These are phyloP conservation scores for Forpus xanthops DNA, from an alignment of 2,797 vertebrate genomes.

Conservation along the genomic window DNA sequence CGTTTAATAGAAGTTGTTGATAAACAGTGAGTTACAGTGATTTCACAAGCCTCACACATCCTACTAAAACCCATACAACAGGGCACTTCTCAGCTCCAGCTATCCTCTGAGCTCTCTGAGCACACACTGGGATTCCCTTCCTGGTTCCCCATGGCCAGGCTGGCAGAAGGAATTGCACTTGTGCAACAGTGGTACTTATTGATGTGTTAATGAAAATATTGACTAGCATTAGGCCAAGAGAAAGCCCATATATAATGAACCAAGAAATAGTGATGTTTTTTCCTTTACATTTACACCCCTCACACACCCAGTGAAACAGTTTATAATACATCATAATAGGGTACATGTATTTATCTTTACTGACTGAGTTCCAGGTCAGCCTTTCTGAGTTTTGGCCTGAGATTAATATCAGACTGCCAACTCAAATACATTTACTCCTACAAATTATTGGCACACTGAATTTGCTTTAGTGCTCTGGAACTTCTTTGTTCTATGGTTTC, in stretches of 20 bases:
- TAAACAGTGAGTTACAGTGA: background rate
- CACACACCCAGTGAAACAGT: background rate
- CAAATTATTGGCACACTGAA: background rate
- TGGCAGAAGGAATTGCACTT: background rate
- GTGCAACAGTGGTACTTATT: fast-evolving
- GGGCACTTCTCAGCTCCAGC: background rate
- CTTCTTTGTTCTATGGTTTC: background rate
- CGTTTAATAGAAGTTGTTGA: conserved; percentile 16
- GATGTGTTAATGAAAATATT: background rate
- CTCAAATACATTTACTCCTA: background rate
- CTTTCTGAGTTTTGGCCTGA: background rate
- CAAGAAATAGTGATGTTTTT: background rate
- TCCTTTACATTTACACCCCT: background rate
- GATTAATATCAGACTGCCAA: background rate
- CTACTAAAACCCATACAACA: background rate
- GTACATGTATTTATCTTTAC: background rate
- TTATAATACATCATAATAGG: background rate
- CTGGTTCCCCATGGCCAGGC: fast-evolving
- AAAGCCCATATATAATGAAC: background rate
- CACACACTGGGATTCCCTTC: background rate
- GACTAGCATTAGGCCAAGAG: fast-evolving
- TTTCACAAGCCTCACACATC: background rate
- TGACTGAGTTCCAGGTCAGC: background rate
- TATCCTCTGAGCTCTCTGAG: background rate
- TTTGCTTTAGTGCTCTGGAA: background rate